These are phyloP conservation scores for Mercenaria mercenaria DNA, from an alignment of 1,140 invertebrate species.

Conservation along the genomic window DNA sequence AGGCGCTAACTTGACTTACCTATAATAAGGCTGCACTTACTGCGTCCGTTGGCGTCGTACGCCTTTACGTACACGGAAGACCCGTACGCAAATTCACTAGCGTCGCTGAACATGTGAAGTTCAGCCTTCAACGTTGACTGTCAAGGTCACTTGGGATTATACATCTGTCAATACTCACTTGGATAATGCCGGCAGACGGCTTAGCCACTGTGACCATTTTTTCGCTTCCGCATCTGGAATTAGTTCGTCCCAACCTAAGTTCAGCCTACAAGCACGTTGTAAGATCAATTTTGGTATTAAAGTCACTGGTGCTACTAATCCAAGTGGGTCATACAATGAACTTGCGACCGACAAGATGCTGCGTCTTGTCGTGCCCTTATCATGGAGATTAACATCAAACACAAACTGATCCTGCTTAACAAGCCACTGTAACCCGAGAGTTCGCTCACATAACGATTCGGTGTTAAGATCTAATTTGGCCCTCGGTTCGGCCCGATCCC, in stretches of 20 bases:
- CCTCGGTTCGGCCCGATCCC: neutral
- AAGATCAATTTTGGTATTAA: slow-evolving; percentile 62
- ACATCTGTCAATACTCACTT: slow-evolving; percentile 45
- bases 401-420: neutral
- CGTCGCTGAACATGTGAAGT: slow-evolving; percentile 56
- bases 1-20: slow-evolving; percentile 55
- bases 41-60: neutral
- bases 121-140: slow-evolving; percentile 25
- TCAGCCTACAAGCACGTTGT: slow-evolving; percentile 47
- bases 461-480: neutral
- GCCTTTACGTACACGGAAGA: slow-evolving; percentile 24
- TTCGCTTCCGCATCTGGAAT: slow-evolving; percentile 27
- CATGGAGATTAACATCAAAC: slow-evolving; percentile 29
- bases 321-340: slow-evolving; percentile 76
- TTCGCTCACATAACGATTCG: neutral
- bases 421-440: neutral
- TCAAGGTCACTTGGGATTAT: slow-evolving; percentile 35
- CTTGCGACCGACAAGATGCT: slow-evolving; percentile 54
- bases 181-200: neutral
- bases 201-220: slow-evolving; percentile 53
- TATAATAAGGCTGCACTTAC: slow-evolving; percentile 22
- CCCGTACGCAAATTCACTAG: slow-evolving; percentile 38
- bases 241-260: slow-evolving; percentile 65
- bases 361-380: slow-evolving; percentile 31
- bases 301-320: slow-evolving; percentile 62